Evolutionary conservation across 2,113 vertebrate species (phyloP), one percentile per base, ranked within the genome.

Genomic region (Cisticola juncidis): DNA sequence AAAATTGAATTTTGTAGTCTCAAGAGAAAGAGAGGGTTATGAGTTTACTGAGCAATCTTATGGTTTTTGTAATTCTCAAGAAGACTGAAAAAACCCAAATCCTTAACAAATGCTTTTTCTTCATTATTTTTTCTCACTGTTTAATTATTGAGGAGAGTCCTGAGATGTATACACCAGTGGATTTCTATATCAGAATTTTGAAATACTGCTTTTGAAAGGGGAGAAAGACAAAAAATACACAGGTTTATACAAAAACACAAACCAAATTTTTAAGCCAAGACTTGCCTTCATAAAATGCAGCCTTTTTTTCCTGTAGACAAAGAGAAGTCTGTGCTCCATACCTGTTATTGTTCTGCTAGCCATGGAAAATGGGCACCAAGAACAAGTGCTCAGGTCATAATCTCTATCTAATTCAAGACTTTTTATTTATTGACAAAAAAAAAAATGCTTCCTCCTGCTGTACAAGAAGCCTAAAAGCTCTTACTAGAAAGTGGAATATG

Each of bases 291-390:
- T 64, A 70, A 89, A 81, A 44, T 29, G 6, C 38, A 42, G 26
- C 7, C n/a, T n/a, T 44, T 78, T 61, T 79, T 42, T 71, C 25
- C 25, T 61, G n/a, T 53, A 58, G 13, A 35, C 14, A 17, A 28
- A 45, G 47, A 54, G 29, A 80, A 81, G 70, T 58, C 29, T 78
- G 16, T 66, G 19, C 10, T 51, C 19, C 23, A 44, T 26, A 23
- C 4, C 44, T 16, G 6, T 23, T 71, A 14, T 6, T 47, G 15
- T 69, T 70, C 25, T 60, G 29, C 14, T 64, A 45, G 11, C 28
- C 21, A 23, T 33, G 3, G 28, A 81, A 33, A 69, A 29, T 12
- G 4, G 20, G 11, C 35, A 81, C n/a, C 0, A 0, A 81, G 21
- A 76, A 33, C 14, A 81, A 88, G 50, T 45, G 10, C 9, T 71